Base-by-base conservation (phyloP, 2,888 invertebrate genomes). In the Meghimatium bilineatum region DNA sequence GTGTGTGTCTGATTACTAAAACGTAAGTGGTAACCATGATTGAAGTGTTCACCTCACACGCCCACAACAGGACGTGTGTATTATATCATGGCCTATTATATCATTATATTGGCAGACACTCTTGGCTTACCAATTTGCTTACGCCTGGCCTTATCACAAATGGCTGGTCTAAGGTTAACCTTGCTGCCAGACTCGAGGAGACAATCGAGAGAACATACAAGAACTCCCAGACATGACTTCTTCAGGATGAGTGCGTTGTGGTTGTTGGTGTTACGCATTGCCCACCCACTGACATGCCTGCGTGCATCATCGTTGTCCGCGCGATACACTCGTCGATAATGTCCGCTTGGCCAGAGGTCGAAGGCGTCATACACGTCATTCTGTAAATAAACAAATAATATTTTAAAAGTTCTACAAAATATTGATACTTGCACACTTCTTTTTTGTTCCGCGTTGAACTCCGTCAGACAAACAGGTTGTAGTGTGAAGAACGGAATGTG, bases 191-290 rank as follows among this genome's bases (percentile, higher is more conserved):
- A 96, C 2, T 92, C 92, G 85, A 97, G 94, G n/a, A 96, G 95
- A 82, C 98, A 99, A 81, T 97, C 95, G 89, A 96, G 95, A 0
- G 97, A 96, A 94, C 99, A 99, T 26, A 98, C 96, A n/a, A 99
- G 95, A 0, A 99, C 98, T 0, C 99, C 99, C 14, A 99, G 95
- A 91, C 99, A 95, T 3, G 95, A 95, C 90, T 95, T 95, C 92
- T 95, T 95, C 79, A 95, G 91, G 86, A 95, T 95, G 93, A 97
- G 97, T 10, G 93, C 98, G 93, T 99, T 99, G 94, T 99, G 99
- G 94, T 99, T 99, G 94, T 99, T 99, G 26, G 99, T 99, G 94
- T 99, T 99, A 85, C 99, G 95, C 99, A 99, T 99, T n/a, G 99
- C 99, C 98, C 98, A 99, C 77, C 98, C 97, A 74, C 97, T 97